Evolutionary conservation across 2,797 vertebrate genomes (phyloP), one percentile per base, ranked within the genome.

Genomic region (Cyclopterus lumpus): DNA sequence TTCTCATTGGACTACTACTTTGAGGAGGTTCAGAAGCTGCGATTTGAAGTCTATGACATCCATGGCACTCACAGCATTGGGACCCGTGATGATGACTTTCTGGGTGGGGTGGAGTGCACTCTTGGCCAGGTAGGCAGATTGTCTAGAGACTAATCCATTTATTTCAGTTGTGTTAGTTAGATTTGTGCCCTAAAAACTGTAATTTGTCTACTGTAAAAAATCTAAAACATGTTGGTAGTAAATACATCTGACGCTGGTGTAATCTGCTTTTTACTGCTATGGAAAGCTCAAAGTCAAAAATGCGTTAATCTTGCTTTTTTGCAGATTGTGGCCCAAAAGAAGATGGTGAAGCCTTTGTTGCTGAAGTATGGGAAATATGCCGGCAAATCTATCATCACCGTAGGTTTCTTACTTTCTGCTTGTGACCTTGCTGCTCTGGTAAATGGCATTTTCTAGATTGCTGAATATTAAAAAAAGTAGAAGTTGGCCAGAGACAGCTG

Each of bases 311-410:
- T 80, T 92, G 9, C 81, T 73, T 16, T n/a, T 84, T 64, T 81
- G 75, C 93, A 99, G 97, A 98, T 99, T 1, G 97, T 98, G 89
- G 97, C 97, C 0, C 98, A 99, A 90, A 99, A 98, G 93, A 96
- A 95, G 77, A 96, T 98, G 95, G 93, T 95, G 20, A 97, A 97
- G 73, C 94, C 97, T 0, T 91, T 99, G 85, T 89, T 97, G 86
- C 93, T 99, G 84, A 98, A 97, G 86, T 97, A 97, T 0, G 97
- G 98, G 71, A 97, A 99, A 91, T 97, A 95, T 0, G 97, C 97
- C 0, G 97, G 97, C 53, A 99, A 99, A 88, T 99, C 98, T 83
- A 97, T 96, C 68, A 97, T 98, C 84, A 98, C 97, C 8, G 97
- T 98, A 93, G 80, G 95, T 85, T 77, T 57, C 76, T 77, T 36